A percentile compares a stretch with the other conserved stretches of the same genome.
Conservation (phyloP, 1,140 invertebrate genomes). For the Formica exsecta region DNA sequence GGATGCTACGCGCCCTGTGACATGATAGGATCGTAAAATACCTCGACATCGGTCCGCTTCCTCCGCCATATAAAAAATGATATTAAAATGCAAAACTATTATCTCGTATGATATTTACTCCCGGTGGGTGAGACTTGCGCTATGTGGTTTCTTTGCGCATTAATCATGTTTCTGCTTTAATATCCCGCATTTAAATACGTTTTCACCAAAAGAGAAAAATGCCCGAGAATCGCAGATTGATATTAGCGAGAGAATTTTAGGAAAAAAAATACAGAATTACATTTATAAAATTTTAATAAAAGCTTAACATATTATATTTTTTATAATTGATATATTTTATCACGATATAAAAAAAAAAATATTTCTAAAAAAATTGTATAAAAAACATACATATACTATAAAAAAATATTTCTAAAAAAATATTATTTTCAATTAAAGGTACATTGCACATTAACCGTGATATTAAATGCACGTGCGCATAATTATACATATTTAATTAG, state of each 20-base stretch:
- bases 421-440: not conserved
- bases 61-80: conserved; percentile 28
- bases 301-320: no score
- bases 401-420: not conserved
- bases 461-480: no score
- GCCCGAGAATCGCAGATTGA: conserved; percentile 4
- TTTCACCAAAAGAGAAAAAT: not conserved
- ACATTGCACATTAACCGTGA: not conserved
- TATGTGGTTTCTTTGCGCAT: not conserved
- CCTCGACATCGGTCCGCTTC: conserved; percentile 10
- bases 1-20: conserved; percentile 9
- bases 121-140: not conserved
- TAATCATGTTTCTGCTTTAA: not conserved
- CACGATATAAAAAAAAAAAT: no score
- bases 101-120: conserved; percentile 50
- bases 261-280: no score
- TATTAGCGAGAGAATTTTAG: not conserved
- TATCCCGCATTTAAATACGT: not conserved
- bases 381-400: no score
- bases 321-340: not conserved
- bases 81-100: conserved; percentile 57
- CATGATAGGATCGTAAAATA: conserved; percentile 56
- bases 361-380: no score
- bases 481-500: conserved; percentile 55
- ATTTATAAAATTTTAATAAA: no score